Conservation (phyloP, 1,140 invertebrate genomes). For the Geopemphigus sp. region DNA sequence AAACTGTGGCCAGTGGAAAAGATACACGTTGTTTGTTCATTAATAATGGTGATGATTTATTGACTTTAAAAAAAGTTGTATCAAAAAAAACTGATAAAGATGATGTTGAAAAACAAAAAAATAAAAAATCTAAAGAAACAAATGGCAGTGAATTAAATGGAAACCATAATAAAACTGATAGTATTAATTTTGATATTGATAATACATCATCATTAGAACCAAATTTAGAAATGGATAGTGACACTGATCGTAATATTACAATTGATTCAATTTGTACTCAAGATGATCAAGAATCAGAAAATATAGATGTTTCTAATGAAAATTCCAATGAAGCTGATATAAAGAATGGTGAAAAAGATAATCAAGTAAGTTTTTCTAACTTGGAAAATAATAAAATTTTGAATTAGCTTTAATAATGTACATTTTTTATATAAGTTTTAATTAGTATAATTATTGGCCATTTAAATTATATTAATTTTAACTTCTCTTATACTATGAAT, state of each 20-base stretch:
- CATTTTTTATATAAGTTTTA: too few relatives aligned
- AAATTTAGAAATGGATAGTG: conserved; percentile 46
- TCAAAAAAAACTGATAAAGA: conserved; percentile 33
- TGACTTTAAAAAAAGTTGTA: conserved; percentile 47
- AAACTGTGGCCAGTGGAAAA: conserved; percentile 42
- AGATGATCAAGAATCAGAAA: conserved; percentile 46
- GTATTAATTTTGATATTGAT: conserved; percentile 40
- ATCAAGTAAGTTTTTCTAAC: conserved; percentile 1
- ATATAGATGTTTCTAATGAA: conserved; percentile 43
- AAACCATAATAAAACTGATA: conserved; percentile 47
- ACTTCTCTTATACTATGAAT: too few relatives aligned
- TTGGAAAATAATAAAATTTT: background rate
- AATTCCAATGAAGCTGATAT: conserved; percentile 44
- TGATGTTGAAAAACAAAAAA: conserved; percentile 37
- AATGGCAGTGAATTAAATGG: conserved; percentile 45
- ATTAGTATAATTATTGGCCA: too few relatives aligned
- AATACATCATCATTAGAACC: conserved; percentile 45
- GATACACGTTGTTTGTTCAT: conserved; percentile 40
- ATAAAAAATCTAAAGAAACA: conserved; percentile 21
- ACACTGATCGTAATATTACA: conserved; percentile 46
- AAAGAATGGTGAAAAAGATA: conserved; percentile 18
- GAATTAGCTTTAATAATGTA: too few relatives aligned
- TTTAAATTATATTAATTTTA: too few relatives aligned
- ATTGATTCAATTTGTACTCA: conserved; percentile 44
- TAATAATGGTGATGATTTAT: conserved; percentile 46